Conservation (phyloP, 2,113 vertebrate genomes). For the Datnioides undecimradiatus region DNA sequence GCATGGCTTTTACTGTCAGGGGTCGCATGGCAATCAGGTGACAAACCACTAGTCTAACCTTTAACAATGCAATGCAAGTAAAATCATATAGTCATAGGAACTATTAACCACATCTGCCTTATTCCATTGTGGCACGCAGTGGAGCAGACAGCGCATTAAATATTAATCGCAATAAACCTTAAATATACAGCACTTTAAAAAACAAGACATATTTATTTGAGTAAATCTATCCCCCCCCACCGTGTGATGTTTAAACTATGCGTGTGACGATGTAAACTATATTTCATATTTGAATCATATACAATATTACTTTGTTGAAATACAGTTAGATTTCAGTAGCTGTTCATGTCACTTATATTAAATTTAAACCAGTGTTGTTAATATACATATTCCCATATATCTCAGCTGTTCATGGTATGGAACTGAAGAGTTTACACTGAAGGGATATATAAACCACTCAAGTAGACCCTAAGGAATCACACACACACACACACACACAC, state of each 20-base stretch:
- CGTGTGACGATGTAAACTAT: no score
- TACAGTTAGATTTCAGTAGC: background rate
- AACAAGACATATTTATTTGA: background rate
- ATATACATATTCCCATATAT: slow-evolving; percentile 11
- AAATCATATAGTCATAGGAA: background rate
- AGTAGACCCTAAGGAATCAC: slow-evolving; percentile 28
- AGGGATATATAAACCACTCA: slow-evolving; percentile 59
- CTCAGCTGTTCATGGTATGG: slow-evolving; percentile 25
- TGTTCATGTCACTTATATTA: background rate
- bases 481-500: slow-evolving; percentile 32
- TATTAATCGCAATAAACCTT: background rate
- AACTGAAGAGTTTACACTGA: slow-evolving; percentile 56
- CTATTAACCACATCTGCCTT: no score
- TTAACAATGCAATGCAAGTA: no score
- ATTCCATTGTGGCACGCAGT: no score
- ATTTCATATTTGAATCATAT: background rate
- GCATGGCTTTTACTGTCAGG: background rate
- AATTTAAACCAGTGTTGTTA: background rate
- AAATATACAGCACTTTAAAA: background rate
- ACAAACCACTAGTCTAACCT: background rate
- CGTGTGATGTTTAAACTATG: no score
- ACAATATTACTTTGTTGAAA: background rate
- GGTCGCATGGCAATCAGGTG: background rate
- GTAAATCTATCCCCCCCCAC: background rate
- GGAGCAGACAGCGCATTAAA: no score